Base-by-base conservation (phyloP, 2,797 vertebrate species). In the Leptatherina wallacei region DNA sequence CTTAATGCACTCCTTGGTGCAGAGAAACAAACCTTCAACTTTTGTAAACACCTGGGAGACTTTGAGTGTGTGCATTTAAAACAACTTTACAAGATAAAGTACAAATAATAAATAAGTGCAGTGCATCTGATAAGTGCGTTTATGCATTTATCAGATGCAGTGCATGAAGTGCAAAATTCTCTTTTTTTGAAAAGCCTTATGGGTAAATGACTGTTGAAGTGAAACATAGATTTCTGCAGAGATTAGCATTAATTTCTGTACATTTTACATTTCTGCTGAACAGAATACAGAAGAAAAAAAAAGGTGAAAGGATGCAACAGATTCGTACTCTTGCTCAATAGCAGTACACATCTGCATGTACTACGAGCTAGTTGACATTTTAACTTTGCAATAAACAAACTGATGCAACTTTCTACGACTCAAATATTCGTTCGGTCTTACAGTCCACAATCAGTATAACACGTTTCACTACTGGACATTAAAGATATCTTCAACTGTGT, bases 71-170 rank as follows among this genome's bases (percentile, higher is more conserved):
- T 13, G 52, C 49, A 24, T 47, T 64, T 35, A 13, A 56, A 51
- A 71, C 6, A 13, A 69, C 27, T 59, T 73, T 61, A 64, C 49
- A 74, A 16, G 22, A 27, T 10, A 3, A 61, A 32, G 44, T 51
- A 66, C 47, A 80, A 81, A 71, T 24, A 92, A 91, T 92, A 92
- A 92, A 92, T 91, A 91, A 67, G 35, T 62, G 13, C 61, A 65
- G 30, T 32, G 30, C 6, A 32, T 32, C 30, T 32, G 30, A 32
- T 32, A 32, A 32, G 30, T 32, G 30, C 30, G 30, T 6, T 32
- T 32, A 32, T 32, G 30, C 30, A 32, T 32, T 32, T 32, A 32
- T 32, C 30, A 4, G 30, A 32, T 32, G 30, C 3, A 32, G 24
- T 27, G 24, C 24, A 27, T 27, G 3, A 32, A 32, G 33, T 62